A percentile compares a stretch with the other conserved stretches of the same genome.
Evolutionary conservation across 2,888 invertebrate genomes (phyloP).

Genomic region (Scaptomyza caliginosa): DNA sequence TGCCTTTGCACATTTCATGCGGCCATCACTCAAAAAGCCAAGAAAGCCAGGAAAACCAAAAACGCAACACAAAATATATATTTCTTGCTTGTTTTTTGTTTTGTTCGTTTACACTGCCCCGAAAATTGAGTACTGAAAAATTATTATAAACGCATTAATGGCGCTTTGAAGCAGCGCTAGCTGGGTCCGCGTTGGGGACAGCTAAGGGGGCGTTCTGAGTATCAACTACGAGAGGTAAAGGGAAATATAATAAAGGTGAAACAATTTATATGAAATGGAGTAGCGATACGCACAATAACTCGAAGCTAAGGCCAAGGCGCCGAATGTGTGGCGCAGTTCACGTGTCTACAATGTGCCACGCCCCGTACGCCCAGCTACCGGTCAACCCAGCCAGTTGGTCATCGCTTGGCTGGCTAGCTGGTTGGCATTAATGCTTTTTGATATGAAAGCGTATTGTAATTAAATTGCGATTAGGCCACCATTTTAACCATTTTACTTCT

Average conservation of each 20-base stretch:
- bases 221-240: constrained; percentile 52
- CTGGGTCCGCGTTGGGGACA: not conserved
- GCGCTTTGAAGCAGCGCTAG: constrained; percentile 50
- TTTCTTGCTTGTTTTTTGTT: constrained; percentile 12
- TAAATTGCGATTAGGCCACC: constrained; percentile 85
- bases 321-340: constrained; percentile 47
- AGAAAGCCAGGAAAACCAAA: constrained; percentile 5
- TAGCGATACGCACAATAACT: constrained; percentile 53
- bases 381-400: constrained; percentile 24
- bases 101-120: constrained; percentile 23
- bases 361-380: constrained; percentile 20
- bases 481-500: constrained; percentile 81
- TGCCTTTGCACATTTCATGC: constrained; percentile 71
- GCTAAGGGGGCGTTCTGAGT: constrained; percentile 16
- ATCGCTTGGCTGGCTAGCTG: constrained; percentile 23
- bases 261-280: constrained; percentile 72
- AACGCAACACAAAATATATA: constrained; percentile 8
- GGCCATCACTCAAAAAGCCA: constrained; percentile 59
- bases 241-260: constrained; percentile 72
- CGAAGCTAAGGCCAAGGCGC: constrained; percentile 28
- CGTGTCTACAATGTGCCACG: constrained; percentile 30
- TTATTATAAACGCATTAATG: constrained; percentile 81
- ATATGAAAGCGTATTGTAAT: constrained; percentile 81
- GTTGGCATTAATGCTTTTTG: constrained; percentile 78
- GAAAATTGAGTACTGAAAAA: constrained; percentile 67